Percentiles rank a stretch among this genome's conserved stretches.
phyloP scores from a whole-genome alignment of 2,888 invertebrate species.

The Leptopilina syphax region DNA sequence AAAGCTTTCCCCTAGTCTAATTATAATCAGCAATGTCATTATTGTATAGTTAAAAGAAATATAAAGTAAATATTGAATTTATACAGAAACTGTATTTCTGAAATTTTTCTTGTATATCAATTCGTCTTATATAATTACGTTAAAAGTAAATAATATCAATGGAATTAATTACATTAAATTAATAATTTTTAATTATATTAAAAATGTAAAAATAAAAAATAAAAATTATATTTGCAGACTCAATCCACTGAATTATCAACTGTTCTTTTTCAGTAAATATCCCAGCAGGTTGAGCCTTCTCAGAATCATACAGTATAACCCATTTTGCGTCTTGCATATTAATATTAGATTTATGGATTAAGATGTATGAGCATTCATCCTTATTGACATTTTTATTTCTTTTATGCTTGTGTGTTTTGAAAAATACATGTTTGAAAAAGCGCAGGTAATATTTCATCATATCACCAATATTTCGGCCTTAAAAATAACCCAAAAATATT shows the following conservation, averaged over 20 bases:
- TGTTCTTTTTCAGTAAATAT: slow-evolving; percentile 3
- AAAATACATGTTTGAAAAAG: no score
- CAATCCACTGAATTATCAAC: slow-evolving; percentile 12
- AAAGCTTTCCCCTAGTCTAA: slow-evolving; percentile 6
- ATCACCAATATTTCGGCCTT: no score
- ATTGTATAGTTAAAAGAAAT: background rate
- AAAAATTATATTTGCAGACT: background rate
- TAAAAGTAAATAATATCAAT: background rate
- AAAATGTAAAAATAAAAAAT: background rate
- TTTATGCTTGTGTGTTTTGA: no score
- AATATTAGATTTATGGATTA: slow-evolving; percentile 29
- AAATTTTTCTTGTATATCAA: background rate
- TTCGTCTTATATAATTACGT: background rate
- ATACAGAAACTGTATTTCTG: background rate
- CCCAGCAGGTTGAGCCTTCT: background rate
- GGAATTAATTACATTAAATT: background rate
- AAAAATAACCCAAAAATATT: no score
- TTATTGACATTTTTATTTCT: slow-evolving; percentile 5
- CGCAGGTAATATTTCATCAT: no score
- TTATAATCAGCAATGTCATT: slow-evolving; percentile 21
- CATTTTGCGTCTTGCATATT: slow-evolving; percentile 21
- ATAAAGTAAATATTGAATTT: background rate
- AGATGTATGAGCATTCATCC: slow-evolving; percentile 13
- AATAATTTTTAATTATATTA: background rate
- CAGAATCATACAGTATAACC: slow-evolving; percentile 1